Conservation (phyloP, 2,888 invertebrate genomes). For the Netelia fuscicornis region DNA sequence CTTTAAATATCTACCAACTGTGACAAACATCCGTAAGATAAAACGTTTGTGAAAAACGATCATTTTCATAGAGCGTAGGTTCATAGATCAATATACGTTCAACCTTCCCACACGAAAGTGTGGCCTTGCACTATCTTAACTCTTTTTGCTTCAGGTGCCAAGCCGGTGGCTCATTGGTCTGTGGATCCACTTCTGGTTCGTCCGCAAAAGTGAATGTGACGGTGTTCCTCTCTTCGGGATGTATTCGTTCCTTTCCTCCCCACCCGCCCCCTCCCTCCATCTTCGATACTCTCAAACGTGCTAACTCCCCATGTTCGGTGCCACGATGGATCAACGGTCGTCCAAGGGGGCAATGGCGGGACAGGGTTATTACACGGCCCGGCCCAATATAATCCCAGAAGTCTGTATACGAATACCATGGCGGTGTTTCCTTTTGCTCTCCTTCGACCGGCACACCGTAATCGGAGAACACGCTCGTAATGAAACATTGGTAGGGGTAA, state of each 20-base stretch:
- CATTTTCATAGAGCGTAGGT: slow-evolving; percentile 39
- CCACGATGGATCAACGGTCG: slow-evolving; percentile 49
- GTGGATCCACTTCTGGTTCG: slow-evolving; percentile 52
- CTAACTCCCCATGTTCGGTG: slow-evolving; percentile 50
- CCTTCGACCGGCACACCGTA: slow-evolving; percentile 32
- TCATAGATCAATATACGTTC: slow-evolving; percentile 51
- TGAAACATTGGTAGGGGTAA: slow-evolving; percentile 76
- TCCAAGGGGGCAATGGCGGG: slow-evolving; percentile 51
- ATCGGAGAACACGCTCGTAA: slow-evolving; percentile 56
- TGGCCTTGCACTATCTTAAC: slow-evolving; percentile 71
- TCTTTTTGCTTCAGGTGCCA: slow-evolving; percentile 66
- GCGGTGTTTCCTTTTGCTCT: slow-evolving; percentile 23
- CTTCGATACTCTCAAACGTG: slow-evolving; percentile 6
- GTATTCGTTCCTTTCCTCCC: not conserved
- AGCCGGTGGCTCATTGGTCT: slow-evolving; percentile 70
- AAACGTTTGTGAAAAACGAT: not conserved
- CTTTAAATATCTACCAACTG: too few relatives aligned
- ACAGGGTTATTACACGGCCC: slow-evolving; percentile 73
- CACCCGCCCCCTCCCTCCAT: slow-evolving; percentile 3
- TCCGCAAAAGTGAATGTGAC: slow-evolving; percentile 75
- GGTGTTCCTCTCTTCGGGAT: slow-evolving; percentile 55
- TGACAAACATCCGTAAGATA: too few relatives aligned
- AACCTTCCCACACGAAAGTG: slow-evolving; percentile 70
- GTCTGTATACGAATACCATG: slow-evolving; percentile 44
- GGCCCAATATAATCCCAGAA: slow-evolving; percentile 66